These are phyloP conservation scores for Podilymbus podiceps DNA, from an alignment of 2,113 vertebrate species.

Conservation along the genomic window DNA sequence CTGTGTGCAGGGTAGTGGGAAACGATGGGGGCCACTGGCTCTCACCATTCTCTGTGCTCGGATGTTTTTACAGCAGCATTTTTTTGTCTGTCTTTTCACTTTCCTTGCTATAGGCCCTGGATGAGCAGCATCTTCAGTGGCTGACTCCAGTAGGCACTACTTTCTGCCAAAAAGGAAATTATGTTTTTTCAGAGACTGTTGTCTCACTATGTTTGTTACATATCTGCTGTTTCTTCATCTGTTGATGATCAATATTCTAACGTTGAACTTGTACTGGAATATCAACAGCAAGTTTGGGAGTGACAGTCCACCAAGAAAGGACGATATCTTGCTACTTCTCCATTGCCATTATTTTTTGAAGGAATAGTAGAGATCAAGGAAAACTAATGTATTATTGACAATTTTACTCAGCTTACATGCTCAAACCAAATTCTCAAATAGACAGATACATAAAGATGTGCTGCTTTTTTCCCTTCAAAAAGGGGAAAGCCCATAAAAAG, in stretches of 20 bases:
- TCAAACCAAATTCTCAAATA: not conserved
- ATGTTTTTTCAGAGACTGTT: not conserved
- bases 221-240: not conserved
- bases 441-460: too few relatives aligned
- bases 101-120: not conserved
- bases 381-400: not conserved
- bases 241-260: too few relatives aligned
- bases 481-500: not conserved
- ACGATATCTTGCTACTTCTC: too few relatives aligned
- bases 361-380: not conserved
- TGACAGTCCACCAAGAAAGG: not conserved
- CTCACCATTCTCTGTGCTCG: not conserved
- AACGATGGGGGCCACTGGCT: not conserved
- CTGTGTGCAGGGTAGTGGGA: not conserved
- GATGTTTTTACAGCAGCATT: not conserved
- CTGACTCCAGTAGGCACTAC: too few relatives aligned
- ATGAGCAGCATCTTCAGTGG: not conserved
- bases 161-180: not conserved
- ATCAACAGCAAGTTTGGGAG: not conserved
- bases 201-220: not conserved
- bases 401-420: not conserved
- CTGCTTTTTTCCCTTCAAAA: not conserved
- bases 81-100: not conserved
- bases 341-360: not conserved
- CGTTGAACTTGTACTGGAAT: not conserved